Evolutionary conservation across 2,888 invertebrate genomes (phyloP).

Genomic region (Stomorhina lunata): DNA sequence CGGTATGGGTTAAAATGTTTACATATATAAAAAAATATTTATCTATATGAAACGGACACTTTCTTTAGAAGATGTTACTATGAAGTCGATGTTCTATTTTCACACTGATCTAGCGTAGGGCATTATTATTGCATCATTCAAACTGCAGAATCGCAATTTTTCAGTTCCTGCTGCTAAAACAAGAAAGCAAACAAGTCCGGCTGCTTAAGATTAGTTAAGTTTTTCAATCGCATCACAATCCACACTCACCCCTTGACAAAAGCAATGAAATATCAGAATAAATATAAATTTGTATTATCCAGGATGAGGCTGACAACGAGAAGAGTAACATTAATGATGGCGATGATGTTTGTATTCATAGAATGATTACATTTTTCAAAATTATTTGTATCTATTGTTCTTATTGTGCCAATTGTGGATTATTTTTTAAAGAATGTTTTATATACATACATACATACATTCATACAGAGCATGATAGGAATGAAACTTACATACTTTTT

Average conservation of each 20-base stretch:
- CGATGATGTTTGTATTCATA: neutral
- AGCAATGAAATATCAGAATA: constrained; percentile 23
- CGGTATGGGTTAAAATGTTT: too few relatives aligned
- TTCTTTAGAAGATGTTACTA: too few relatives aligned
- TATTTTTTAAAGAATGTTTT: constrained; percentile 29
- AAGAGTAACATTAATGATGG: constrained; percentile 14
- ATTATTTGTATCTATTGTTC: constrained; percentile 56
- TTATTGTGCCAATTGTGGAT: constrained; percentile 63
- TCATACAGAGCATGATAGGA: neutral
- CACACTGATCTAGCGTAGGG: neutral
- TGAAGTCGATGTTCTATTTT: neutral
- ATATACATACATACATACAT: neutral
- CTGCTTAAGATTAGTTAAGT: constrained; percentile 58
- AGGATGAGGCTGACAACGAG: neutral
- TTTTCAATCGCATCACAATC: neutral
- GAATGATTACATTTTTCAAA: constrained; percentile 11
- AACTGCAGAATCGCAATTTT: neutral
- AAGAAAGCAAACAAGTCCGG: constrained; percentile 38
- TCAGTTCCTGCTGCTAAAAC: neutral
- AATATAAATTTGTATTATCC: neutral
- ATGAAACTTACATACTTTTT: neutral
- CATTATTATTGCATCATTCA: constrained; percentile 1
- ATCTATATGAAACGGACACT: neutral
- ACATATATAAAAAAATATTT: too few relatives aligned
- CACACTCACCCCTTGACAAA: constrained; percentile 37